These are phyloP conservation scores for Riparia riparia DNA, from an alignment of 2,113 vertebrate genomes.

Conservation along the genomic window DNA sequence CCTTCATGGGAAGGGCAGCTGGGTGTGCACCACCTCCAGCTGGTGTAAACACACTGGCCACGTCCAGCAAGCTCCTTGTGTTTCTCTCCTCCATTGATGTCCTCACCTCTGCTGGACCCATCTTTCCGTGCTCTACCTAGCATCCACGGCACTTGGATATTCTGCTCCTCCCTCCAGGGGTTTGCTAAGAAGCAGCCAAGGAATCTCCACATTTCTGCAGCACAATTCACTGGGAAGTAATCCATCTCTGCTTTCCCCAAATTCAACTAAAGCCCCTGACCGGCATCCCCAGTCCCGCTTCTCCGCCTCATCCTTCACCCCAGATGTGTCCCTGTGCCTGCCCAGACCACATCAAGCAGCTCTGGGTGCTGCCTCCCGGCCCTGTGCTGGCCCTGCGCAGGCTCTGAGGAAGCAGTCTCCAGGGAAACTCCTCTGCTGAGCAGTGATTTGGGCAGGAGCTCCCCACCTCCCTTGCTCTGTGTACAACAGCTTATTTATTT, in stretches of 20 bases:
- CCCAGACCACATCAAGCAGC: background rate
- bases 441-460: constrained; percentile 34
- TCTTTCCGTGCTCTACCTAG: background rate
- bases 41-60: background rate
- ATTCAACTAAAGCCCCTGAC: background rate
- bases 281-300: accelerated
- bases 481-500: constrained; percentile 21
- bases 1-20: background rate
- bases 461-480: background rate
- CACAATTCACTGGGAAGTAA: background rate
- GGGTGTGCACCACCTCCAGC: background rate
- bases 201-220: background rate
- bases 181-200: background rate
- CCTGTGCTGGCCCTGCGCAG: background rate
- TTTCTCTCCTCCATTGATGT: background rate
- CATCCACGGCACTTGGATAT: background rate
- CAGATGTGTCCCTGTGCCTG: background rate
- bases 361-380: background rate
- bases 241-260: background rate
- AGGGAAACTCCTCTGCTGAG: constrained; percentile 17
- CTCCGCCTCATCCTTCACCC: background rate
- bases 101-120: background rate
- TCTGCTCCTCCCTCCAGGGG: background rate
- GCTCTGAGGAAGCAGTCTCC: background rate
- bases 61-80: background rate